Evolutionary conservation across 2,888 invertebrate species (phyloP).

Genomic region (Cryptus armator): DNA sequence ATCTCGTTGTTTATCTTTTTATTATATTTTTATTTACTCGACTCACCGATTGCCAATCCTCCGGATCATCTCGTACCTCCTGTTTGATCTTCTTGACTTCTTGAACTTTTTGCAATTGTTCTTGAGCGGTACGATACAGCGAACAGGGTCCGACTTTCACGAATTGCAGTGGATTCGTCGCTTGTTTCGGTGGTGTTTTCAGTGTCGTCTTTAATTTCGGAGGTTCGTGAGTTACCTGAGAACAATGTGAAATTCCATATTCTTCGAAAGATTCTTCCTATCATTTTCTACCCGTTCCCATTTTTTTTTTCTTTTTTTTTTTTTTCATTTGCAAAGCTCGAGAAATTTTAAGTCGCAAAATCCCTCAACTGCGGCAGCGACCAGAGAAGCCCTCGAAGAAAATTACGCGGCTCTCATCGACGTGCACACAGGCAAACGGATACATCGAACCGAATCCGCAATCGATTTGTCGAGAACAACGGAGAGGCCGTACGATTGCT

Average conservation of each 20-base stretch:
- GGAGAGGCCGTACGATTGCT: slow-evolving; percentile 56
- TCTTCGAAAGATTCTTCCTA: not conserved
- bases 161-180: slow-evolving; percentile 95
- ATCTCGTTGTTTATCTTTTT: not conserved
- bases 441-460: not conserved
- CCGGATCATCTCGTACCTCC: slow-evolving; percentile 92
- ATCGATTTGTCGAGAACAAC: slow-evolving; percentile 54
- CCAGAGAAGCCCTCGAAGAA: slow-evolving; percentile 43
- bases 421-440: slow-evolving; percentile 3
- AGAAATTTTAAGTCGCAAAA: slow-evolving; percentile 1
- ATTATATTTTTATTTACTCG: slow-evolving; percentile 8
- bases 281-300: not conserved
- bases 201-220: slow-evolving; percentile 83
- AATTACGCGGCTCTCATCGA: slow-evolving; percentile 11
- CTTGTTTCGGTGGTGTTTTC: slow-evolving; percentile 92
- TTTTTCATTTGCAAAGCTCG: not conserved
- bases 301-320: not conserved
- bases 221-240: slow-evolving; percentile 82
- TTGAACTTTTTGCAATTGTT: slow-evolving; percentile 94
- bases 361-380: slow-evolving; percentile 27
- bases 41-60: slow-evolving; percentile 96
- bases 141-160: slow-evolving; percentile 95
- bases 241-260: slow-evolving; percentile 16
- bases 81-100: slow-evolving; percentile 94
- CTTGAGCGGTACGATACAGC: slow-evolving; percentile 93